phyloP scores from a whole-genome alignment of 2,888 invertebrate species.

The Pherbina coryleti region DNA sequence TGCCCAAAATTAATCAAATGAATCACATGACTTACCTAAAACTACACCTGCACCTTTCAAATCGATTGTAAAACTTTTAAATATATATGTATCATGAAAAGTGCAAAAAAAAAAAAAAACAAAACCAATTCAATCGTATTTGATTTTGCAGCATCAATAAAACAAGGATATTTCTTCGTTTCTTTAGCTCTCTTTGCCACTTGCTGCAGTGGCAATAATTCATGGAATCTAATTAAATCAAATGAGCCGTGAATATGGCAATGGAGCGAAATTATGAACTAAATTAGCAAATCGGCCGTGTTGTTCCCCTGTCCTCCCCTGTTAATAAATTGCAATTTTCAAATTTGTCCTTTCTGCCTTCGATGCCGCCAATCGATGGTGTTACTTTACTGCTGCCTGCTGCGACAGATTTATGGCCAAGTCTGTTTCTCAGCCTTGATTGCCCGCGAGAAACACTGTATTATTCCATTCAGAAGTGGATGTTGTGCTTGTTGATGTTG shows the following conservation, averaged over 20 bases:
- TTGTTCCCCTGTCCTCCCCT: not conserved
- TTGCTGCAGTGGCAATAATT: constrained; percentile 59
- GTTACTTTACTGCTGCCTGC: constrained; percentile 8
- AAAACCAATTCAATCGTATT: not conserved
- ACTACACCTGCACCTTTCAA: not conserved
- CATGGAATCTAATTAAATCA: constrained; percentile 47
- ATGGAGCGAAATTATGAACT: constrained; percentile 27
- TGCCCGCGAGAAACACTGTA: not conserved
- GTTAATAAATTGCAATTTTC: constrained; percentile 34
- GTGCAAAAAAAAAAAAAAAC: too few species aligned
- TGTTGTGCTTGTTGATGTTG: constrained; percentile 2
- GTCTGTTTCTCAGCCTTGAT: not conserved
- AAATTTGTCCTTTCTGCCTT: constrained; percentile 8
- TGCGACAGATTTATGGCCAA: constrained; percentile 24
- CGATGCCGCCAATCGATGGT: constrained; percentile 6
- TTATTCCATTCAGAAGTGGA: not conserved
- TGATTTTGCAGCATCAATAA: not conserved
- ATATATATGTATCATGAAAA: not conserved
- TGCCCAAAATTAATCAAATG: too few species aligned
- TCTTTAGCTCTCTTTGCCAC: constrained; percentile 6
- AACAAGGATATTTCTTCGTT: not conserved
- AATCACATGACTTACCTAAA: too few species aligned
- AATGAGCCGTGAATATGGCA: not conserved
- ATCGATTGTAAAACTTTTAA: not conserved
- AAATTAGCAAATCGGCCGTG: constrained; percentile 28